A percentile compares a stretch with the other conserved stretches of the same genome.
Conservation (phyloP, 2,888 invertebrate species). For the Mantis religiosa region DNA sequence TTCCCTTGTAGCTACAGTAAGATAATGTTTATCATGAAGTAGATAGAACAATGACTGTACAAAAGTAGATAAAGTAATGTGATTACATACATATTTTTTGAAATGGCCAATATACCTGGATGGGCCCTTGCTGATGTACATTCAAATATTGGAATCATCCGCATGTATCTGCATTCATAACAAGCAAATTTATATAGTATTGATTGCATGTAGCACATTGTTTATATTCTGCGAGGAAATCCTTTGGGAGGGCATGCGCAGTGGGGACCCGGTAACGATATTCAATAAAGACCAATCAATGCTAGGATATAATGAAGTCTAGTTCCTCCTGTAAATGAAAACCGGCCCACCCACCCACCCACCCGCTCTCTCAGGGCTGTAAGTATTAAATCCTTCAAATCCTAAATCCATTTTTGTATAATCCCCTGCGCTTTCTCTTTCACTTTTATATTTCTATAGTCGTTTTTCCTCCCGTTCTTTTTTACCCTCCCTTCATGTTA, state of each 20-base stretch:
- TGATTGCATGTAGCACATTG: background rate
- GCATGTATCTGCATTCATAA: too few relatives aligned
- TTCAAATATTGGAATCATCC: too few relatives aligned
- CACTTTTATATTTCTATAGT: background rate
- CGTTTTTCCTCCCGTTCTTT: too few relatives aligned
- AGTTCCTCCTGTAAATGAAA: slow-evolving; percentile 10
- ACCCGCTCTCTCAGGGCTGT: background rate
- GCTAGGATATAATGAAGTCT: slow-evolving; percentile 13
- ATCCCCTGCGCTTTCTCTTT: background rate
- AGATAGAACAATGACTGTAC: too few relatives aligned
- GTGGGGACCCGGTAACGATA: background rate
- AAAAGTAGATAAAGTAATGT: too few relatives aligned
- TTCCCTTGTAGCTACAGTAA: too few relatives aligned
- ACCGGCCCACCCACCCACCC: background rate
- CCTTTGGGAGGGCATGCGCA: background rate
- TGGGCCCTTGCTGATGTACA: too few relatives aligned
- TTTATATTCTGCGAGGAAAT: background rate
- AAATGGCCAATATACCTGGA: too few relatives aligned
- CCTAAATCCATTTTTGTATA: slow-evolving; percentile 1
- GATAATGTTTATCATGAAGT: too few relatives aligned
- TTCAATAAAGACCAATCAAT: slow-evolving; percentile 19
- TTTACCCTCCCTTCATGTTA: background rate
- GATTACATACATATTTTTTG: too few relatives aligned
- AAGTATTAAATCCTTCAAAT: slow-evolving; percentile 3
- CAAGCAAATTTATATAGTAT: background rate